These are phyloP conservation scores for Garra rufa DNA, from an alignment of 2,113 vertebrate species.

Conservation along the genomic window DNA sequence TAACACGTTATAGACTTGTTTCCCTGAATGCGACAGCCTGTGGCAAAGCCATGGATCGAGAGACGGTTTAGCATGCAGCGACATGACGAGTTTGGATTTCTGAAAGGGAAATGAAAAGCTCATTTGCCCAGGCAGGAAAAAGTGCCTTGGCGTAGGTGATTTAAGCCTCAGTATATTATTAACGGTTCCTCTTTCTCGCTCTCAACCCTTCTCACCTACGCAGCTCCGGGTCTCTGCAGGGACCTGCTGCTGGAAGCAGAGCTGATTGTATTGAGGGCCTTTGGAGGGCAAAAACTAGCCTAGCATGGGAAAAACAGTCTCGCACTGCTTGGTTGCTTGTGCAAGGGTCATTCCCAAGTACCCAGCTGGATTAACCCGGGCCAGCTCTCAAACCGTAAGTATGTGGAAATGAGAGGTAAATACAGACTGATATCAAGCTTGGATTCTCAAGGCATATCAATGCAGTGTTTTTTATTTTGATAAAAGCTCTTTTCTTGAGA, in stretches of 20 bases:
- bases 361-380: background rate
- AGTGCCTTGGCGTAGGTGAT: conserved; percentile 55
- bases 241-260: conserved; percentile 9
- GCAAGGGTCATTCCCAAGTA: conserved; percentile 20
- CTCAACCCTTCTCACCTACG: background rate
- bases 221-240: conserved; percentile 23
- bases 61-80: conserved; percentile 63
- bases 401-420: conserved; percentile 40
- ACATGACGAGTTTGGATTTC: conserved; percentile 59
- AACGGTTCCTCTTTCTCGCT: conserved; percentile 60
- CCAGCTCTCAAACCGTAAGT: background rate
- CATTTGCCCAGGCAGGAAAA: conserved; percentile 57
- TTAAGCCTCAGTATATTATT: conserved; percentile 62
- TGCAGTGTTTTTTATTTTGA: background rate
- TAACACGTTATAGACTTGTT: background rate
- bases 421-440: conserved; percentile 7
- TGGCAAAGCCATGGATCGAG: conserved; percentile 28
- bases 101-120: conserved; percentile 69
- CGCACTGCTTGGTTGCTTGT: conserved; percentile 25
- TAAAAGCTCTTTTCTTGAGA: background rate
- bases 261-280: conserved; percentile 12
- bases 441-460: background rate
- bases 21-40: background rate
- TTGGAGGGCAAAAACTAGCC: conserved; percentile 11
- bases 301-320: conserved; percentile 12